Percentiles rank a stretch among this genome's conserved stretches.
These are phyloP conservation scores for Nemotelus pantherinus DNA, from an alignment of 2,888 invertebrate genomes.

Conservation along the genomic window DNA sequence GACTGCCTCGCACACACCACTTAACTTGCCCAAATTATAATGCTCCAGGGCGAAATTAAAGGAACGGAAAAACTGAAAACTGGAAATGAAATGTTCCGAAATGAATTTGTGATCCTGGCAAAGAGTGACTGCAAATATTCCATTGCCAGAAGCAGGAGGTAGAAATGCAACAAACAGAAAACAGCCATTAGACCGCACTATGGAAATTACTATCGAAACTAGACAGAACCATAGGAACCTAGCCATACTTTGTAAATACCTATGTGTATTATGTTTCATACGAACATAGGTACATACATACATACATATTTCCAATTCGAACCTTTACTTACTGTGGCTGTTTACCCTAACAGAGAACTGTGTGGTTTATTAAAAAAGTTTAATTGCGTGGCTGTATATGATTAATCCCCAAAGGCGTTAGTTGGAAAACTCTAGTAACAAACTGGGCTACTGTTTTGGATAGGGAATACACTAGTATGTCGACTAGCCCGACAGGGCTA, in stretches of 20 bases:
- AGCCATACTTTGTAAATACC: no score
- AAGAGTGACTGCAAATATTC: not conserved
- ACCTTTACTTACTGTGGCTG: not conserved
- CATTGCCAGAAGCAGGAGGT: not conserved
- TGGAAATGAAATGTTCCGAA: conserved; percentile 9
- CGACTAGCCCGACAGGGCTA: no score
- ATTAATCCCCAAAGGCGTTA: conserved; percentile 11
- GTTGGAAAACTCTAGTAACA: conserved; percentile 2
- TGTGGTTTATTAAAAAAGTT: conserved; percentile 49
- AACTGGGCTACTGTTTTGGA: not conserved
- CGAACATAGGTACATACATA: not conserved
- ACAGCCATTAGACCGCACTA: not conserved
- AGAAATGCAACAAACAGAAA: not conserved
- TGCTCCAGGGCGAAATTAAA: no score
- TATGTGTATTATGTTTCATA: no score
- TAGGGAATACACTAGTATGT: no score
- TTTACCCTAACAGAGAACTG: not conserved
- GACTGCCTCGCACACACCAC: no score
- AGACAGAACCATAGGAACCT: not conserved
- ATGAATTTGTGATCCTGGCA: not conserved
- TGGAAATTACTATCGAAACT: not conserved
- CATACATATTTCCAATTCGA: not conserved
- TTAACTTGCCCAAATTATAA: no score
- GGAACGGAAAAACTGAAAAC: not conserved
- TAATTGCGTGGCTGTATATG: conserved; percentile 46